Base-by-base conservation (phyloP, 2,888 invertebrate species). In the Cataglyphis cursor region DNA sequence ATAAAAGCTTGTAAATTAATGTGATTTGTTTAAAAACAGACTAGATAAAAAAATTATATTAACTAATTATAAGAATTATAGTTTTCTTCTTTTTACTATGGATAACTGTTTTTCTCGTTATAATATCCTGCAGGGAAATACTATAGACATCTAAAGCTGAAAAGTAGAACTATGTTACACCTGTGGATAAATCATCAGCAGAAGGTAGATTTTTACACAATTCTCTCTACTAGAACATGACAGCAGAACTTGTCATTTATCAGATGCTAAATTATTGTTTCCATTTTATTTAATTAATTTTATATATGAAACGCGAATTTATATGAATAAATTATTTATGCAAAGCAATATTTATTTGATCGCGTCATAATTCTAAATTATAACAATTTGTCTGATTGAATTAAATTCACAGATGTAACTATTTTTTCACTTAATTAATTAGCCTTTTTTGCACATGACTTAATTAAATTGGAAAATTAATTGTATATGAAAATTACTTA, bases 91-190 rank as follows among this genome's bases (percentile, higher is more conserved):
- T 44, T 59, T 59, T 18, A 12, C 18, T n/a, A 18, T 18, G 18
- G 35, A 66, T 44, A 44, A 66, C 1, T 9, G 18, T 68, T 68
- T 35, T 5, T 38, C n/a, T 38, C 38, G 8, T n/a, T 15, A 12
- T 21, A 12, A n/a, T 21, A 12, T 28, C 6, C 6, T 4, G 9
- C n/a, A 5, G 41, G 3, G 73, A 57, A 74, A 62, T 35, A 9
- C 57, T 85, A 54, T 35, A 41, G 78, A 68, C 84, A 85, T 85
- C 85, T 85, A 51, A 5, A 54, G 80, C 57, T 18, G 21, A 48
- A 54, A 10, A 8, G 12, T n/a, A 15, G 51, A 85, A 83, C 70
- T 70, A 62, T 28, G 35, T 51, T 62, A 15, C 61, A 44, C 31
- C 57, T 18, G 57, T 15, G 57, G 31, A 24, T 68, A 28, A 8